Conservation (phyloP, 2,113 vertebrate genomes). For the Callipepla squamata region DNA sequence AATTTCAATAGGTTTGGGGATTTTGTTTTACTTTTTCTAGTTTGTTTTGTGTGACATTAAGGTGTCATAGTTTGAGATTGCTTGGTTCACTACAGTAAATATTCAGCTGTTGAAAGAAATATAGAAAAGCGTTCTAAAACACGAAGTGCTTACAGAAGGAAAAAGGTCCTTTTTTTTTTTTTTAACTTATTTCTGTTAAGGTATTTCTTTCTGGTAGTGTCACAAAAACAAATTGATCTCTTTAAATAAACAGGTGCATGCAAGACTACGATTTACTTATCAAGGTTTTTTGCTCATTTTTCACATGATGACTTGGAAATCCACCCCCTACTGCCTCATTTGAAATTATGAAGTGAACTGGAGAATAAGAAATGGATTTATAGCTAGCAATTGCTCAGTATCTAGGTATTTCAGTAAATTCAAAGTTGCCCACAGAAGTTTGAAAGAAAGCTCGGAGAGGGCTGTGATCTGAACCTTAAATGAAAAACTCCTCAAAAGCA, state of each 20-base stretch:
- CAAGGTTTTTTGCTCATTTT: neutral
- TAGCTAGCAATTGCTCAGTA: neutral
- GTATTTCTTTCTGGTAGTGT: neutral
- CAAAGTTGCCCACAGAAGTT: neutral
- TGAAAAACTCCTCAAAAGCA: neutral
- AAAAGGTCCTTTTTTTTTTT: neutral
- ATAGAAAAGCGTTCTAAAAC: neutral
- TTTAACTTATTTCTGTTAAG: neutral
- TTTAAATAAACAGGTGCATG: neutral
- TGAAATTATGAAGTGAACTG: neutral
- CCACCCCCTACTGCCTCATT: neutral
- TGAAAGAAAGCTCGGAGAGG: neutral
- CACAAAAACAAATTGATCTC: neutral
- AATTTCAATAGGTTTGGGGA: fast-evolving
- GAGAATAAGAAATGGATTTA: neutral
- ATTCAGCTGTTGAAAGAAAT: neutral
- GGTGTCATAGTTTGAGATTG: neutral
- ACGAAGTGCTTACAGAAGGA: neutral
- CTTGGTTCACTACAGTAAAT: fast-evolving
- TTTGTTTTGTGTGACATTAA: neutral
- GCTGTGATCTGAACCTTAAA: neutral
- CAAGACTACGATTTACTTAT: neutral
- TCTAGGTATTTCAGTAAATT: neutral
- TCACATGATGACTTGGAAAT: neutral
- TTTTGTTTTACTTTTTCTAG: neutral